Evolutionary conservation across 1,140 invertebrate species (phyloP).

Genomic region (Dendroctonus valens): DNA sequence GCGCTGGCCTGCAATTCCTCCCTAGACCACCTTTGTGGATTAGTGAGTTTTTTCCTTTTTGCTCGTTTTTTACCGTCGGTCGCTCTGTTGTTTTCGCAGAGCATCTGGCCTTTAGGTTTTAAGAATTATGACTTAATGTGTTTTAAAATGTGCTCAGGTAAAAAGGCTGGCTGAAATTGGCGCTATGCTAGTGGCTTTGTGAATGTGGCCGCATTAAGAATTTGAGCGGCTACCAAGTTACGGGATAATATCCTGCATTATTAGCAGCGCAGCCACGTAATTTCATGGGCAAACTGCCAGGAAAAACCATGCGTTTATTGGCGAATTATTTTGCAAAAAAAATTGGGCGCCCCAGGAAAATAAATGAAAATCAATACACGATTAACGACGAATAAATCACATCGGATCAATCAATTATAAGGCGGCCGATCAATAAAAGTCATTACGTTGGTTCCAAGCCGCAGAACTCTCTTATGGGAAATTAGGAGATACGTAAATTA

Average conservation of each 20-base stretch:
- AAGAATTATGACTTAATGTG: conserved; percentile 17
- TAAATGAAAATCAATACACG: background rate
- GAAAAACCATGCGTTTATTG: background rate
- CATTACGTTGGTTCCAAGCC: conserved; percentile 8
- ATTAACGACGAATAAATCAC: background rate
- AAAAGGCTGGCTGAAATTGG: conserved; percentile 13
- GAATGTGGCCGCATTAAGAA: conserved; percentile 14
- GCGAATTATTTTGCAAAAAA: background rate
- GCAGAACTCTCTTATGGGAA: conserved; percentile 26
- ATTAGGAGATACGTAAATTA: conserved; percentile 34
- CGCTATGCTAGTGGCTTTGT: conserved; percentile 5
- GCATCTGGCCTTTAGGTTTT: conserved; percentile 15
- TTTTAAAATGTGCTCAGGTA: conserved; percentile 22
- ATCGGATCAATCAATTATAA: background rate
- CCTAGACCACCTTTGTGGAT: too few species aligned
- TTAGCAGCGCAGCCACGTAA: background rate
- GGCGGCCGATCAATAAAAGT: conserved; percentile 29
- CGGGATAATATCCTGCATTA: conserved; percentile 19
- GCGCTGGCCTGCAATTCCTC: too few species aligned
- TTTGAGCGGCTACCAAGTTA: conserved; percentile 16
- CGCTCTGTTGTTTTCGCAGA: background rate
- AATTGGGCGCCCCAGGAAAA: background rate
- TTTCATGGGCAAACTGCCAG: background rate
- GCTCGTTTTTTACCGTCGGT: too few species aligned
- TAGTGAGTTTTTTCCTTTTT: too few species aligned